phyloP scores from a whole-genome alignment of 2,888 invertebrate species.

The Tuta absoluta region DNA sequence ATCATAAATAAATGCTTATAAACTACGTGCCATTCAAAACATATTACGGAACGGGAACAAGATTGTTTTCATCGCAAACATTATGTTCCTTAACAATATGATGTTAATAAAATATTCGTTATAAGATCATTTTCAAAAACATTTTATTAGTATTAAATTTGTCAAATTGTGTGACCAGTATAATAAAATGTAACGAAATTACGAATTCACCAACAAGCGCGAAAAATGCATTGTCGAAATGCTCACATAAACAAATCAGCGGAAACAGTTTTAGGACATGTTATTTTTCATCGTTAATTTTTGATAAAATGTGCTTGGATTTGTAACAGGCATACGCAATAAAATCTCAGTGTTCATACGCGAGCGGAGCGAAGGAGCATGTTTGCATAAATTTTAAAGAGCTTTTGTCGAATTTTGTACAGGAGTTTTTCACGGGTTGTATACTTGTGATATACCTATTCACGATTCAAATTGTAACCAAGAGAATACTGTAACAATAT shows the following conservation, averaged over 20 bases:
- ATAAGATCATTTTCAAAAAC: background rate
- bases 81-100: background rate
- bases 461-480: background rate
- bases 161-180: background rate
- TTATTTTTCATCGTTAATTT: constrained; percentile 3
- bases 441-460: background rate
- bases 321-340: background rate
- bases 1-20: too few relatives aligned
- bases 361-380: background rate
- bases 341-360: background rate
- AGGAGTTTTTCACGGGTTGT: background rate
- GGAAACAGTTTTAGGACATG: background rate
- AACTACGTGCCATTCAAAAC: too few relatives aligned
- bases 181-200: background rate
- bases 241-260: background rate
- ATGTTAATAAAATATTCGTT: background rate
- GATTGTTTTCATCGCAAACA: too few relatives aligned
- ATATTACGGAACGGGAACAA: too few relatives aligned
- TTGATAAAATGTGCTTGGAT: background rate
- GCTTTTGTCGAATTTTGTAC: too few relatives aligned
- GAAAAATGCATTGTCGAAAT: background rate
- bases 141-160: background rate
- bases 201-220: background rate
- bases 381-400: constrained; percentile 2
- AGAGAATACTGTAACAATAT: background rate